Evolutionary conservation across 2,113 vertebrate species (phyloP).

Genomic region (Sylvia atricapilla): DNA sequence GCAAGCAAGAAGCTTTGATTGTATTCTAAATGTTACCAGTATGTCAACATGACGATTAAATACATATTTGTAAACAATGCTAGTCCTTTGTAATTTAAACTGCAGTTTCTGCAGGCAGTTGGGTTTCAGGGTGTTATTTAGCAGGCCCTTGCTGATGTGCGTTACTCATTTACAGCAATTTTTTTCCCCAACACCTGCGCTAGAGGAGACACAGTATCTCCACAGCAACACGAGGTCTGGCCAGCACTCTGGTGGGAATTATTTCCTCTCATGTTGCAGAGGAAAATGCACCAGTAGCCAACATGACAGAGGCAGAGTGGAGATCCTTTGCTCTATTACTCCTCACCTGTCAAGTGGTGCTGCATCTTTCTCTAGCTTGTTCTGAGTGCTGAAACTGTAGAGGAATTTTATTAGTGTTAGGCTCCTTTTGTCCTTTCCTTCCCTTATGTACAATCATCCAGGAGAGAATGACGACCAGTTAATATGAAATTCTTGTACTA

Average conservation of each 20-base stretch:
- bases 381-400: neutral
- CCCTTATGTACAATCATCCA: too few species aligned
- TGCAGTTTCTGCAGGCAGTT: neutral
- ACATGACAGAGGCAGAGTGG: neutral
- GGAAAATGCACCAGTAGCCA: neutral
- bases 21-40: neutral
- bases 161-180: neutral
- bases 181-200: neutral
- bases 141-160: neutral
- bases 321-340: neutral
- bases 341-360: neutral
- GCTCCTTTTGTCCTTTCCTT: too few species aligned
- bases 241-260: neutral
- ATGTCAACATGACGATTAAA: neutral
- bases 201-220: neutral
- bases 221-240: neutral
- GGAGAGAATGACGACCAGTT: too few species aligned
- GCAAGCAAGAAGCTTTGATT: neutral
- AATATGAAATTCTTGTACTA: too few species aligned
- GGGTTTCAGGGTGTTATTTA: neutral
- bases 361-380: neutral
- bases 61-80: neutral
- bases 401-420: neutral
- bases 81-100: neutral
- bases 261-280: neutral